Evolutionary conservation across 2,113 vertebrate species (phyloP), one percentile per base, ranked within the genome.

Genomic region (Orthonyx spaldingii): DNA sequence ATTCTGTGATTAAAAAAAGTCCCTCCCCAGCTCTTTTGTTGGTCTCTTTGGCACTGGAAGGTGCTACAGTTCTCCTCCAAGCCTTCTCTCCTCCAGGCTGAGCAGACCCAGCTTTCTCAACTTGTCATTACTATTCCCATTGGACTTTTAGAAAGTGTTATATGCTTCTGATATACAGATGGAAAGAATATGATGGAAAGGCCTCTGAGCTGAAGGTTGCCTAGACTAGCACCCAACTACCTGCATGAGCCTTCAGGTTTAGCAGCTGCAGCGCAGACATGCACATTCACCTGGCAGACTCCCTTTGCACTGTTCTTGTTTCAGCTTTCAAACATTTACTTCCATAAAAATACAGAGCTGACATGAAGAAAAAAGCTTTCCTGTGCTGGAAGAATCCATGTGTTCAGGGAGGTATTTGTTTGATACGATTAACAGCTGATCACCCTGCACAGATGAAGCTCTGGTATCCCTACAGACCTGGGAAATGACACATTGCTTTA

Each of bases 111-210:
- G 11, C 13, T 50, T 55, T 77, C 42, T 44, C 80, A 63, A 16
- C 10, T 16, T 70, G 9, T 50, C 16, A 12, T 30, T 39, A 42
- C 11, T 61, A 55, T 18, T 52, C 20, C 39, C 55, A 84, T 14
- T n/a, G 13, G 27, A 53, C 17, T 82, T 75, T 69, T 26, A 87
- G n/a, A 28, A 84, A 90, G 17, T 3, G 32, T 19, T 77, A 42
- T 0, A 0, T 13, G 5, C 20, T 74, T 72, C 16, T 49, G 22
- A 74, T 6, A 42, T 4, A 49, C 0, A 77, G 33, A 50, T 42
- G 27, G 41, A 53, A 84, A 74, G 22, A 47, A 22, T 13, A 19
- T 3, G 14, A 68, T 14, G 7, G 30, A 47, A 80, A 80, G 16
- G n/a, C 21, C 35, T 60, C 28, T 11, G 16, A 86, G 42, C 39